Percentiles rank a stretch among this genome's conserved stretches.
Evolutionary conservation across 2,113 vertebrate genomes (phyloP).

Genomic region (Grantiella picta): DNA sequence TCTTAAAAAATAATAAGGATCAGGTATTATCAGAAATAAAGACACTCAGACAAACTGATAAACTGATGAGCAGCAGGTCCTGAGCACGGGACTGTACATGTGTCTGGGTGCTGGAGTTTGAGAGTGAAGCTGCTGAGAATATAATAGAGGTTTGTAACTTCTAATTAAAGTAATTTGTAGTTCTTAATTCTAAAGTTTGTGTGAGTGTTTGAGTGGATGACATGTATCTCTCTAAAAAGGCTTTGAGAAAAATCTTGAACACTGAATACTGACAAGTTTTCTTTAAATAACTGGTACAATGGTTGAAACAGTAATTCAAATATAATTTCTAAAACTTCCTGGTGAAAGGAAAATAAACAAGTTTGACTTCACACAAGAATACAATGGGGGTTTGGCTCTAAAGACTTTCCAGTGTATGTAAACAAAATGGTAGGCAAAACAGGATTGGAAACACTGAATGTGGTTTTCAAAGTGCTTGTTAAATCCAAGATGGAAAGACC

Average conservation of each 20-base stretch:
- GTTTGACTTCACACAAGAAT: background rate
- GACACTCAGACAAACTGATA: background rate
- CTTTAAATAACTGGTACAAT: background rate
- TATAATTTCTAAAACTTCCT: background rate
- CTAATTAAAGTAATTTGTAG: background rate
- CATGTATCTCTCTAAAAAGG: background rate
- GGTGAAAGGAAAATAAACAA: background rate
- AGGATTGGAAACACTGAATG: background rate
- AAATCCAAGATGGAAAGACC: background rate
- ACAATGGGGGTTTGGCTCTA: fast-evolving
- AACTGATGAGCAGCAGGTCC: background rate
- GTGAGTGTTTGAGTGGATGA: background rate
- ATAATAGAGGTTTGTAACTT: background rate
- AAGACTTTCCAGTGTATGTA: background rate
- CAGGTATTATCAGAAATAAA: background rate
- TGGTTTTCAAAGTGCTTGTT: background rate
- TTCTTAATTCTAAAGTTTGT: background rate
- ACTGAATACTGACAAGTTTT: background rate
- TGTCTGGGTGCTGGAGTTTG: background rate
- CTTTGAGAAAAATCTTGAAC: background rate
- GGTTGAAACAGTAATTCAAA: background rate
- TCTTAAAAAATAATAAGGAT: background rate
- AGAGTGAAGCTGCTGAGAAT: background rate
- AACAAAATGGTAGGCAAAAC: background rate
- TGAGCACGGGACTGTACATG: fast-evolving